A percentile compares a stretch with the other conserved stretches of the same genome.
phyloP scores from a whole-genome alignment of 1,140 invertebrate genomes.

The Cotesia typhae region DNA sequence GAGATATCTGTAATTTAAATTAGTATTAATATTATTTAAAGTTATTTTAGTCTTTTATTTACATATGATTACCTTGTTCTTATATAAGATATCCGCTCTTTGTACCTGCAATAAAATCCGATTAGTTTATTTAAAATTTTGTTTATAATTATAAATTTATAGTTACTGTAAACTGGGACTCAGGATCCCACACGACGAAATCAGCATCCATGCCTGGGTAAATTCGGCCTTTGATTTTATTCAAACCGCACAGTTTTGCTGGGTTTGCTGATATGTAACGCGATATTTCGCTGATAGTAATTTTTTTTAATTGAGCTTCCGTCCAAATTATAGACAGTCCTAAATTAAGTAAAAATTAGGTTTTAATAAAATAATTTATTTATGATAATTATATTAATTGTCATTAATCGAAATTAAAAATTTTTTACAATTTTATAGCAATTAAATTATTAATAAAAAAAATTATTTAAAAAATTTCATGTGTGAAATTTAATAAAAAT shows the following conservation, averaged over 20 bases:
- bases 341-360: constrained; percentile 26
- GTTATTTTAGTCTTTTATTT: background rate
- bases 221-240: constrained; percentile 70
- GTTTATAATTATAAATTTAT: background rate
- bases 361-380: no score
- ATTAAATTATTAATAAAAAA: no score
- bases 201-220: constrained; percentile 74
- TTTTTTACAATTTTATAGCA: no score
- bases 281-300: constrained; percentile 68
- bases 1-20: constrained; percentile 64
- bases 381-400: no score
- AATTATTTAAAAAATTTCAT: no score
- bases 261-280: constrained; percentile 71
- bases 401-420: no score
- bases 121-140: constrained; percentile 12
- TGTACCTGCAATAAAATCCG: constrained; percentile 46
- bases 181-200: constrained; percentile 76
- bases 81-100: constrained; percentile 66
- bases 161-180: constrained; percentile 67
- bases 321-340: constrained; percentile 76
- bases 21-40: constrained; percentile 17
- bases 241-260: constrained; percentile 70
- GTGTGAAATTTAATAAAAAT: no score
- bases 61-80: constrained; percentile 63
- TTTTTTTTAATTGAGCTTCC: constrained; percentile 61